Base-by-base conservation (phyloP, 2,888 invertebrate genomes). In the Heteropelma amictum region DNA sequence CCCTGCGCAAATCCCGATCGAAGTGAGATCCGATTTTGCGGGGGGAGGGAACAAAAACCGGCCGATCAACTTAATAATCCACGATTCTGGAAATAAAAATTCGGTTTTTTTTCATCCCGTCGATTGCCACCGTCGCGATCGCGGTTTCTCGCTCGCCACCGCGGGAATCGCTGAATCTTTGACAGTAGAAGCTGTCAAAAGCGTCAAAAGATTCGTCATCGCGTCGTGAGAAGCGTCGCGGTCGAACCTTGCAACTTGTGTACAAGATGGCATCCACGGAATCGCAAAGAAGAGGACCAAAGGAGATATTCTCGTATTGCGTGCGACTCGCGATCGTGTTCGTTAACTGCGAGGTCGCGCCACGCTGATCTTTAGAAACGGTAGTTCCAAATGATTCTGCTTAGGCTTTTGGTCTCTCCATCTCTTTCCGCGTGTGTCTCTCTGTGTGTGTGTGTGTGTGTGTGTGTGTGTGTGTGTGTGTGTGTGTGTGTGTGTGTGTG, bases 321-420 rank as follows among this genome's bases (percentile, higher is more conserved):
- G 74, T 74, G 77, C 51, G 77, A 71, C 74, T 77, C 74, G 74
- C 74, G 75, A 75, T 77, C 77, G 74, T 77, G 70, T 73, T 74
- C 67, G 74, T 77, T 77, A 77, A 77, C 77, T 54, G 70, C 65
- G 70, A 77, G 77, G 74, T 77, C 76, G 70, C 69, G 74, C 56
- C 70, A 65, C 63, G 74, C 42, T 74, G 73, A 77, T 77, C 77
- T 74, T 77, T 74, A 65, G 74, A 77, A 77, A 77, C 74, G 77
- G 77, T 77, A 77, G 77, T 77, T 77, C 54, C 65, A 71, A 61
- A 61, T 61, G 75, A 69, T 73, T 58, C 51, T 58, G 63, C 42
- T 65, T 72, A 60, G 40, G 47, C 51, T 64, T 54, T 56, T 53
- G 14, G 38, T n/a, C 28, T 28, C 17, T 51, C 14, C 38, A 28